Conservation (phyloP, 2,888 invertebrate species). For the Coecobrya sp. region DNA sequence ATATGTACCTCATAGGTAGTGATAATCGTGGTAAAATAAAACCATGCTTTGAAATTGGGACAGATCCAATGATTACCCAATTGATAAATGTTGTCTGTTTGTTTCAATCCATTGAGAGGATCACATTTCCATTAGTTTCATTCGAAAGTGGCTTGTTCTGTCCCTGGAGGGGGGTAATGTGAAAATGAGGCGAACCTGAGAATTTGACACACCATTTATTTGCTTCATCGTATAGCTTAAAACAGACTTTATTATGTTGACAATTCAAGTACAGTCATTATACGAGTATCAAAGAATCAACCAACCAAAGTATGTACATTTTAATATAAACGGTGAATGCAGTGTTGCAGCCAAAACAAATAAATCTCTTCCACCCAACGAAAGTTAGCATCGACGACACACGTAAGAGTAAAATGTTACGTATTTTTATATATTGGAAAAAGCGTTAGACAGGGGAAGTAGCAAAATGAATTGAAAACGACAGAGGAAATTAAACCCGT, state of each 20-base stretch:
- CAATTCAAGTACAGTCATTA: background rate
- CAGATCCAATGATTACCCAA: background rate
- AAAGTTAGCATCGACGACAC: background rate
- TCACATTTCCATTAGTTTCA: background rate
- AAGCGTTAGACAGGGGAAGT: background rate
- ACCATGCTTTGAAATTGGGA: background rate
- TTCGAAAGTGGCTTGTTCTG: background rate
- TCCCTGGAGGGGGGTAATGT: background rate
- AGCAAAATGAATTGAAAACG: constrained; percentile 12
- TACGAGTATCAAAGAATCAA: background rate
- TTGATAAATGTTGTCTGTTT: background rate
- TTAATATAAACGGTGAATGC: background rate
- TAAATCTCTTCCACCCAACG: background rate
- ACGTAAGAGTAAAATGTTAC: background rate
- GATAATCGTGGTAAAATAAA: background rate
- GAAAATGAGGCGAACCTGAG: too few species aligned
- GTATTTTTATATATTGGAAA: background rate
- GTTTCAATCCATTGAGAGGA: background rate
- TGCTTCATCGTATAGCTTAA: background rate
- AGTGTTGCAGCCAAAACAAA: constrained; percentile 18
- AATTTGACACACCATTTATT: background rate
- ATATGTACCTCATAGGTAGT: background rate
- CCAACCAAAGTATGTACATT: background rate
- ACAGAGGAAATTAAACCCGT: constrained; percentile 22
- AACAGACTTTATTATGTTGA: constrained; percentile 11